Evolutionary conservation across 2,113 vertebrate species (phyloP), one percentile per base, ranked within the genome.

Genomic region (Datnioides undecimradiatus): DNA sequence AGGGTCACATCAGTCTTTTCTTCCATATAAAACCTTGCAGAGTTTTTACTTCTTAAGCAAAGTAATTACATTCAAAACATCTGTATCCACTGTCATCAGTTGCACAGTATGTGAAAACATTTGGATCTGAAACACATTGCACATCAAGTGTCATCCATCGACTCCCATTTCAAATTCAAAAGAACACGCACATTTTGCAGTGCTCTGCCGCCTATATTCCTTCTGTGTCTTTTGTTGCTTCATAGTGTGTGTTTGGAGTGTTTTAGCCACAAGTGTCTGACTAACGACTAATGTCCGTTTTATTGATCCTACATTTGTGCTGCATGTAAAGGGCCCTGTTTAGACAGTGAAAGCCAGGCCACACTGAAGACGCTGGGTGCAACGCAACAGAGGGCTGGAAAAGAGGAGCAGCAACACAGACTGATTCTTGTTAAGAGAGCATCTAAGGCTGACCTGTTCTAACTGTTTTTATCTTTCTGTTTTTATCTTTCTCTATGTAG

Each of bases 401-500:
- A 3, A 62, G 3, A 4, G 33, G 11, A 25, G n/a, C 5, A 3
- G 11, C n/a, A 16, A 4, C 6, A 27, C 17, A 54, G 40, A 38
- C 14, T 23, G 12, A 23, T 29, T 10, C 63, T 23, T 25, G 33
- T 58, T 80, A 25, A 21, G 43, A 34, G 23, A 2, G 70, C 0
- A 13, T 75, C 2, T 34, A 31, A 49, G 40, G 14, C 23, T 45
- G 79, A 55, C 21, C 29, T 69, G 21, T 40, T 81, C 55, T 69
- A 55, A 23, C 8, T 31, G 5, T 62, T 69, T 79, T 71, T 25
- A 55, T 45, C 63, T 41, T 33, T n/a, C 8, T 31, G 5, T 62
- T 69, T 79, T 71, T 25, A 55, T 45, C 63, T 41, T 33, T n/a
- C n/a, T n/a, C 25, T 2, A 10, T 46, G 25, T 38, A 5, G n/a